Conservation (phyloP, 1,140 invertebrate genomes). For the Sarcophaga bullata region DNA sequence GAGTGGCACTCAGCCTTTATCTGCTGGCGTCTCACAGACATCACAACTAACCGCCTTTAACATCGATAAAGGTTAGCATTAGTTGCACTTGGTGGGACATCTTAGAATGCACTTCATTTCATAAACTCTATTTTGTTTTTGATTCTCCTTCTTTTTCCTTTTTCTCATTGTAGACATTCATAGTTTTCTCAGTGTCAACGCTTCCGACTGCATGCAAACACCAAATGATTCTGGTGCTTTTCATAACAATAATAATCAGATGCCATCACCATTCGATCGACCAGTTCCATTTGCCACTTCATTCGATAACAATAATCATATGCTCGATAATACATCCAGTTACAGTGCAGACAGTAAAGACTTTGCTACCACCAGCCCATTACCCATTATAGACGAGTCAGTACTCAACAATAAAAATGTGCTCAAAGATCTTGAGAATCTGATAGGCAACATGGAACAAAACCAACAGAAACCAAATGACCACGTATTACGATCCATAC, state of each 20-base stretch:
- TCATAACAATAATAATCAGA: slow-evolving; percentile 22
- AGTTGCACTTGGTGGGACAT: background rate
- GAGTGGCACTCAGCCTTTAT: slow-evolving; percentile 62
- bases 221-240: slow-evolving; percentile 48
- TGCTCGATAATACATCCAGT: slow-evolving; percentile 39
- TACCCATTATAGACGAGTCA: slow-evolving; percentile 56
- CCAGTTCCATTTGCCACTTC: slow-evolving; percentile 29
- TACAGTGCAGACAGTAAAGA: slow-evolving; percentile 42
- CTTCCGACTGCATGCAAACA: slow-evolving; percentile 60
- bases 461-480: slow-evolving; percentile 63
- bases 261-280: slow-evolving; percentile 28
- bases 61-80: slow-evolving; percentile 33
- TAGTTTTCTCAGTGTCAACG: slow-evolving; percentile 61
- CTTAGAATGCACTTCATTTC: background rate
- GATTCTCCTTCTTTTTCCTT: slow-evolving; percentile 39
- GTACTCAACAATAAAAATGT: slow-evolving; percentile 49
- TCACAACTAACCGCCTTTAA: slow-evolving; percentile 56
- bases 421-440: slow-evolving; percentile 63
- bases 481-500: slow-evolving; percentile 59
- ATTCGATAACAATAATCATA: slow-evolving; percentile 28
- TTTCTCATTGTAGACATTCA: slow-evolving; percentile 57
- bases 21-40: background rate
- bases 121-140: slow-evolving; percentile 35
- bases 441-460: slow-evolving; percentile 64
- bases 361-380: slow-evolving; percentile 50